These are phyloP conservation scores for Lucilia sericata DNA, from an alignment of 1,140 invertebrate genomes.

Conservation along the genomic window DNA sequence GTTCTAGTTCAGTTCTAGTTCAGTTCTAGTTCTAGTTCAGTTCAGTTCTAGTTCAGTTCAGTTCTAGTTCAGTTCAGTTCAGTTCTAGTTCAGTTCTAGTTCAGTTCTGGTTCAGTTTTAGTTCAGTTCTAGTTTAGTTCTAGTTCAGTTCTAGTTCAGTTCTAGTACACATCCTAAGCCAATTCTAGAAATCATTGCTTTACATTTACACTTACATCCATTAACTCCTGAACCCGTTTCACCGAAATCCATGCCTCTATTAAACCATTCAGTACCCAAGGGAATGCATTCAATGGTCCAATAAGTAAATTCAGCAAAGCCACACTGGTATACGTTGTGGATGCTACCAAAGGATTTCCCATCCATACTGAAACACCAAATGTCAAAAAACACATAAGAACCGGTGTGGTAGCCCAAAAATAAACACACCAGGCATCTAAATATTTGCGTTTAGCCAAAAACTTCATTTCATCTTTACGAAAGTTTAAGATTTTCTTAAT, in stretches of 20 bases:
- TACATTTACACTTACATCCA: slow-evolving; percentile 53
- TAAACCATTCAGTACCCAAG: slow-evolving; percentile 97
- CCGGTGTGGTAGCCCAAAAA: slow-evolving; percentile 99
- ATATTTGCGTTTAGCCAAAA: slow-evolving; percentile 90
- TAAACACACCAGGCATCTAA: slow-evolving; percentile 98
- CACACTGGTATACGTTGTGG: slow-evolving; percentile 92
- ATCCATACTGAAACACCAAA: slow-evolving; percentile 89
- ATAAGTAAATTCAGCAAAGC: slow-evolving; percentile 97
- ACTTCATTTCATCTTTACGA: slow-evolving; percentile 79
- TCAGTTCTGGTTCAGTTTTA: too few species aligned
- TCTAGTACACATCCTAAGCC: too few species aligned
- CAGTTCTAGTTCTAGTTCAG: too few species aligned
- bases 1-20: too few species aligned
- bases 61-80: too few species aligned
- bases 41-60: too few species aligned
- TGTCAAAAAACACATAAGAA: slow-evolving; percentile 92
- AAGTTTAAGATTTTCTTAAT: slow-evolving; percentile 75
- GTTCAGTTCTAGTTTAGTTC: too few species aligned
- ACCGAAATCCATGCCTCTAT: slow-evolving; percentile 94
- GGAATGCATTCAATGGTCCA: slow-evolving; percentile 94
- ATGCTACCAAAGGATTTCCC: slow-evolving; percentile 86
- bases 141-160: too few species aligned
- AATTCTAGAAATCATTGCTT: too few species aligned
- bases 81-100: too few species aligned
- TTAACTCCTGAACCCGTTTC: slow-evolving; percentile 82